Evolutionary conservation across 1,140 invertebrate species (phyloP).

Genomic region (Drosophila pallidifrons): DNA sequence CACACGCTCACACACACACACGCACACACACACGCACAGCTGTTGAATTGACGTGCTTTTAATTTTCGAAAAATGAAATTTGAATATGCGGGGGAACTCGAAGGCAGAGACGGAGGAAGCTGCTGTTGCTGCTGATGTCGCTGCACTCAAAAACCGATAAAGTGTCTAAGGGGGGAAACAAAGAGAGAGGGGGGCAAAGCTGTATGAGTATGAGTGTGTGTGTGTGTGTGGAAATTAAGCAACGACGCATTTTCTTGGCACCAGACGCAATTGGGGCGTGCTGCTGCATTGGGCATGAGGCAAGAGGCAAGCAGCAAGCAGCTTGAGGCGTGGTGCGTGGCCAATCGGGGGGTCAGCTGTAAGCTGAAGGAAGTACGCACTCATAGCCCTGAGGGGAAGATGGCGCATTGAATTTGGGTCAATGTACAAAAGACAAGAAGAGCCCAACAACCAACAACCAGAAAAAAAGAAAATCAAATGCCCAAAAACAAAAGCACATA

Average conservation of each 20-base stretch:
- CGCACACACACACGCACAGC: slow-evolving; percentile 50
- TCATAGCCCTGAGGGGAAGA: background rate
- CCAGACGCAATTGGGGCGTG: slow-evolving; percentile 73
- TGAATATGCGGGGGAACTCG: slow-evolving; percentile 61
- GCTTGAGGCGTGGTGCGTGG: background rate
- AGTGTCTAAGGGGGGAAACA: background rate
- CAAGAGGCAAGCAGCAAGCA: background rate
- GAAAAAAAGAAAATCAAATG: slow-evolving; percentile 2
- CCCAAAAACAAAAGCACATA: slow-evolving; percentile 12
- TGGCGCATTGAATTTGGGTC: slow-evolving; percentile 40
- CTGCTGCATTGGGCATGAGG: slow-evolving; percentile 22
- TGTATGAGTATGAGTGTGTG: slow-evolving; percentile 7
- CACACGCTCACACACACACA: slow-evolving; percentile 26
- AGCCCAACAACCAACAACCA: background rate
- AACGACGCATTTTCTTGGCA: slow-evolving; percentile 82
- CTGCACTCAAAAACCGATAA: slow-evolving; percentile 60
- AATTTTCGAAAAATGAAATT: slow-evolving; percentile 78
- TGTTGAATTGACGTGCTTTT: slow-evolving; percentile 75
- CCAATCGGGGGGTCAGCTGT: slow-evolving; percentile 39
- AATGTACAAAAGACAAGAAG: slow-evolving; percentile 37
- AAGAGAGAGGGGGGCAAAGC: slow-evolving; percentile 5
- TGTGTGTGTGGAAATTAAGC: slow-evolving; percentile 67
- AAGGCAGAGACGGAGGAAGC: background rate
- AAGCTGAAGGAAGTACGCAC: slow-evolving; percentile 45
- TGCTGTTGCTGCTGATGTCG: slow-evolving; percentile 40